phyloP scores from a whole-genome alignment of 2,113 vertebrate genomes.

The Coptodon bakossiorum region DNA sequence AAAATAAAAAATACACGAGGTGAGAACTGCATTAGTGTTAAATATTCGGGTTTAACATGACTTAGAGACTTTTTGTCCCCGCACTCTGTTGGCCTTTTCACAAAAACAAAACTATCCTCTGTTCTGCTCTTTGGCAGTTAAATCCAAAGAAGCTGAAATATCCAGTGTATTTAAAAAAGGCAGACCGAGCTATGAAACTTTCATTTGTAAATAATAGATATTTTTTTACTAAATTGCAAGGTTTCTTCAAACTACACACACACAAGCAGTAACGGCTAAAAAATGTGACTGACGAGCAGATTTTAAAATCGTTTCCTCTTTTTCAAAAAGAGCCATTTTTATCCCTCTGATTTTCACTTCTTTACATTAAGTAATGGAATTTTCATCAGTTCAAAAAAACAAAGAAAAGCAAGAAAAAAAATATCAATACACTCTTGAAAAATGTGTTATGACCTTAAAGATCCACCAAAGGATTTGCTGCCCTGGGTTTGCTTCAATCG shows the following conservation, averaged over 20 bases:
- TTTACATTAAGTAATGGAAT: background rate
- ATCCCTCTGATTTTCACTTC: background rate
- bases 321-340: background rate
- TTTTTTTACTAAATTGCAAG: background rate
- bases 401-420: background rate
- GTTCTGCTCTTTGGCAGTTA: background rate
- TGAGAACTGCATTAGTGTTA: background rate
- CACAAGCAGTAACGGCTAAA: background rate
- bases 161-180: background rate
- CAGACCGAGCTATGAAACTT: background rate
- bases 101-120: background rate
- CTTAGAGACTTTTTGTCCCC: background rate
- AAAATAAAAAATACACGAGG: background rate
- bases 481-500: background rate
- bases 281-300: background rate
- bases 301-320: background rate
- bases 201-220: background rate
- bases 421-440: background rate
- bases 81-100: background rate
- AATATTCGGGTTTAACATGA: background rate
- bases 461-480: background rate
- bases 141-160: accelerated
- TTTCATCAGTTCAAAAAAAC: background rate
- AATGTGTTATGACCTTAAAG: background rate
- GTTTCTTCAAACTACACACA: background rate